Conservation (phyloP, 2,113 vertebrate species). For the Dendrocopos noguchii region DNA sequence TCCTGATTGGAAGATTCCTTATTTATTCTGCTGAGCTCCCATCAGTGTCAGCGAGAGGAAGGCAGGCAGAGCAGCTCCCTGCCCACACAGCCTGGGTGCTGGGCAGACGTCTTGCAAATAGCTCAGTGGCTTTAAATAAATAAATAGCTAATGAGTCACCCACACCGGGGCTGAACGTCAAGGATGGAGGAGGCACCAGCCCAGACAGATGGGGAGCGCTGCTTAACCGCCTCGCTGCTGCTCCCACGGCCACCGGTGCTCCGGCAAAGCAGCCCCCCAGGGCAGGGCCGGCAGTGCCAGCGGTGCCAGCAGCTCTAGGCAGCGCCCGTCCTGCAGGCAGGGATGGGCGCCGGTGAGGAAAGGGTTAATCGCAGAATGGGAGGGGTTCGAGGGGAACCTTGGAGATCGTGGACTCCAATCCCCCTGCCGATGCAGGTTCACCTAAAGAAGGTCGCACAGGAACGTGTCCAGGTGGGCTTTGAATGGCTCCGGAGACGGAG, state of each 20-base stretch:
- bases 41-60: conserved; percentile 41
- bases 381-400: too few relatives aligned
- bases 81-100: conserved; percentile 65
- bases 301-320: fast-evolving
- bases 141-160: conserved; percentile 72
- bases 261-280: too few relatives aligned
- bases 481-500: too few relatives aligned
- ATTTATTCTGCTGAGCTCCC: conserved; percentile 60
- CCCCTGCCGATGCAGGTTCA: too few relatives aligned
- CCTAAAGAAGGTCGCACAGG: too few relatives aligned
- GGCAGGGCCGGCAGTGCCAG: fast-evolving
- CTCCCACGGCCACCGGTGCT: fast-evolving
- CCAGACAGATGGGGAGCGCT: conserved; percentile 31
- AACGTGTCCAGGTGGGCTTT: too few relatives aligned
- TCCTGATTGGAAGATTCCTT: conserved; percentile 47
- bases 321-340: fast-evolving
- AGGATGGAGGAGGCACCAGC: conserved; percentile 63
- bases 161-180: conserved; percentile 57
- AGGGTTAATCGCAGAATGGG: not conserved
- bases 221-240: conserved; percentile 19
- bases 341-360: fast-evolving
- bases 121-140: conserved; percentile 67
- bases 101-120: conserved; percentile 60
- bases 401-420: too few relatives aligned
- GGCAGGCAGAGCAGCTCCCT: conserved; percentile 54